Conservation (phyloP, 2,888 invertebrate genomes). For the Rhyacophila evoluta region DNA sequence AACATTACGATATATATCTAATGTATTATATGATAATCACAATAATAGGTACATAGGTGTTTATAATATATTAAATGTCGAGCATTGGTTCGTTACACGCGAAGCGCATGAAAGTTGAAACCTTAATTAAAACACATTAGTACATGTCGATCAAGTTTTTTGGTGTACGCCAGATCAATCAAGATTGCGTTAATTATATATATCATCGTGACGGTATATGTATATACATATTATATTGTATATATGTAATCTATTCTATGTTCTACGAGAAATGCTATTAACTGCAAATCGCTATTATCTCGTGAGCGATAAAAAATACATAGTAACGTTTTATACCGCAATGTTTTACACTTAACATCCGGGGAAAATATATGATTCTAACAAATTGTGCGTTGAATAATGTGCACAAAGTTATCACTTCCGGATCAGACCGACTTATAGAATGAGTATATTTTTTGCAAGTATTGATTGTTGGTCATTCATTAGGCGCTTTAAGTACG, state of each 20-base stretch:
- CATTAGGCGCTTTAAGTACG: too few species aligned
- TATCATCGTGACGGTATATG: conserved; percentile 52
- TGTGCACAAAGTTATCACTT: too few species aligned
- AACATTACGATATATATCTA: too few species aligned
- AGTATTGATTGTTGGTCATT: too few species aligned
- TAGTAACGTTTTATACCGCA: conserved; percentile 38
- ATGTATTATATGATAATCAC: neutral
- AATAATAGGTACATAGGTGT: conserved; percentile 23
- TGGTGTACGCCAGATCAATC: conserved; percentile 53
- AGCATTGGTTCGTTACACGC: conserved; percentile 29
- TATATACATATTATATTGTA: too few species aligned
- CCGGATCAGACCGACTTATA: too few species aligned
- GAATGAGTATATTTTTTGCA: too few species aligned
- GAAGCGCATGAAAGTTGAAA: conserved; percentile 51
- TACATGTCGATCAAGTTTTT: conserved; percentile 54
- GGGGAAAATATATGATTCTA: too few species aligned
- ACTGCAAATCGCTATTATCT: conserved; percentile 4
- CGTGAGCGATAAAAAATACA: neutral
- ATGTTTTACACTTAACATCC: neutral
- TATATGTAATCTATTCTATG: conserved; percentile 48
- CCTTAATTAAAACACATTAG: conserved; percentile 55
- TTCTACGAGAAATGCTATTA: neutral
- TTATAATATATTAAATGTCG: conserved; percentile 31
- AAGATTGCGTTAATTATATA: conserved; percentile 55
- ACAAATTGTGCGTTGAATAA: too few species aligned